phyloP scores from a whole-genome alignment of 37 sponge, comb jelly and placozoan genomes.

The Diacarnus erythraeanus region DNA sequence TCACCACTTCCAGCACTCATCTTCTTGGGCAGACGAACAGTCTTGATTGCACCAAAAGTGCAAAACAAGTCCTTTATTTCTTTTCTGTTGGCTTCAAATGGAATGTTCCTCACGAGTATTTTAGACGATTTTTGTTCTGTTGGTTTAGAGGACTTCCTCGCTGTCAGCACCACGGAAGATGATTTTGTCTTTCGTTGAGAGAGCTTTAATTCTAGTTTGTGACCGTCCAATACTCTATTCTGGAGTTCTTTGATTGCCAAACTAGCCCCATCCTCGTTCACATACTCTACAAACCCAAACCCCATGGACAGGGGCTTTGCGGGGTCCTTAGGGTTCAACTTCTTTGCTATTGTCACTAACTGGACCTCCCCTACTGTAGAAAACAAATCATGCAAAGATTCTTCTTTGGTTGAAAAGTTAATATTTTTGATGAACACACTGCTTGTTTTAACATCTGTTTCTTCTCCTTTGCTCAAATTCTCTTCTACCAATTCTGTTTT shows the following conservation, averaged over 20 bases:
- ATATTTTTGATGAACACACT: slow-evolving; percentile 96
- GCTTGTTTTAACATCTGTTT: not conserved
- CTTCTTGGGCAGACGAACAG: slow-evolving; percentile 91
- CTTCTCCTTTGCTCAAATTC: slow-evolving; percentile 2
- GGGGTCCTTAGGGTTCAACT: slow-evolving; percentile 65
- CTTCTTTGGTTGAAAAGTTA: slow-evolving; percentile 87
- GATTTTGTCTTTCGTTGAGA: slow-evolving; percentile 33
- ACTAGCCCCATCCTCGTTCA: slow-evolving; percentile 39
- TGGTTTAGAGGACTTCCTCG: slow-evolving; percentile 14
- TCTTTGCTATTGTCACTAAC: slow-evolving; percentile 53
- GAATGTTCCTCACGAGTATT: slow-evolving; percentile 90
- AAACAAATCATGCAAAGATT: slow-evolving; percentile 60
- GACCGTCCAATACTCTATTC: slow-evolving; percentile 70
- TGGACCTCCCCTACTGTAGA: slow-evolving; percentile 23
- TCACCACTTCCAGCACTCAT: slow-evolving; percentile 45
- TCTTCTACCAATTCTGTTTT: slow-evolving; percentile 6
- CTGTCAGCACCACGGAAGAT: not conserved
- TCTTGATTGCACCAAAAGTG: slow-evolving; percentile 89
- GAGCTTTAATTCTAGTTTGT: slow-evolving; percentile 87
- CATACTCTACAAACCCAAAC: slow-evolving; percentile 93
- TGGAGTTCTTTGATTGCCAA: slow-evolving; percentile 86
- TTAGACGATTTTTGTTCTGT: slow-evolving; percentile 56
- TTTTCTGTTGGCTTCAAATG: slow-evolving; percentile 89
- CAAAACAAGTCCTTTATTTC: slow-evolving; percentile 84
- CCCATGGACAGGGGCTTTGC: slow-evolving; percentile 84